phyloP scores from a whole-genome alignment of 2,113 vertebrate species.

The Saccopteryx bilineata region DNA sequence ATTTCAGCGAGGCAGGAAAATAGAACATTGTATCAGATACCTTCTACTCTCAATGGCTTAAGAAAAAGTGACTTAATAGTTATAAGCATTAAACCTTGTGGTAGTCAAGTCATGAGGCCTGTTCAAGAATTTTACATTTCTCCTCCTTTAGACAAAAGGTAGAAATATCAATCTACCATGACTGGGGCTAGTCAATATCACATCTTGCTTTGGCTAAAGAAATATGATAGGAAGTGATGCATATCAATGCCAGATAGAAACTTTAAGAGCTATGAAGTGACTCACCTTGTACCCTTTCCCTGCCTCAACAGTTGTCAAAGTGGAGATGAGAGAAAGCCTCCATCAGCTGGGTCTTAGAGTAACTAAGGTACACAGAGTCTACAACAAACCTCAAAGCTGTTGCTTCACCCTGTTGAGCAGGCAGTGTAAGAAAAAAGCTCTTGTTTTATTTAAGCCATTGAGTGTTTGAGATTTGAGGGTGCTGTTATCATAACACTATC shows the following conservation, averaged over 20 bases:
- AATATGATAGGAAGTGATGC: not conserved
- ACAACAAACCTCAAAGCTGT: not conserved
- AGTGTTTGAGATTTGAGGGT: not conserved
- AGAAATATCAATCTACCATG: not conserved
- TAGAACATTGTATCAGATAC: not conserved
- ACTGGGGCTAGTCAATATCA: not conserved
- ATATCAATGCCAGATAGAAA: not conserved
- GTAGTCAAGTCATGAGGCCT: not conserved
- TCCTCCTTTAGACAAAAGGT: not conserved
- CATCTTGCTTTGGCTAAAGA: not conserved
- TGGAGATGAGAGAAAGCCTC: not conserved
- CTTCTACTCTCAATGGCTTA: not conserved
- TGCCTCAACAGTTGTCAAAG: not conserved
- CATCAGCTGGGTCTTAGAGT: not conserved
- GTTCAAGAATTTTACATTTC: not conserved
- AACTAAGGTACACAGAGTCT: not conserved
- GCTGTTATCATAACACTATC: not conserved
- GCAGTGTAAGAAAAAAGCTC: not conserved
- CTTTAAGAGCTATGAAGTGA: not conserved
- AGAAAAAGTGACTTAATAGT: not conserved
- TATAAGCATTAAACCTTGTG: not conserved
- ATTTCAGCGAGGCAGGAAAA: not conserved
- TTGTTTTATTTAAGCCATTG: not conserved
- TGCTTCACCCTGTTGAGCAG: not conserved
- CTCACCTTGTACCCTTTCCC: not conserved